Evolutionary conservation across 2,113 vertebrate species (phyloP).

Genomic region (Blennius ocellaris): DNA sequence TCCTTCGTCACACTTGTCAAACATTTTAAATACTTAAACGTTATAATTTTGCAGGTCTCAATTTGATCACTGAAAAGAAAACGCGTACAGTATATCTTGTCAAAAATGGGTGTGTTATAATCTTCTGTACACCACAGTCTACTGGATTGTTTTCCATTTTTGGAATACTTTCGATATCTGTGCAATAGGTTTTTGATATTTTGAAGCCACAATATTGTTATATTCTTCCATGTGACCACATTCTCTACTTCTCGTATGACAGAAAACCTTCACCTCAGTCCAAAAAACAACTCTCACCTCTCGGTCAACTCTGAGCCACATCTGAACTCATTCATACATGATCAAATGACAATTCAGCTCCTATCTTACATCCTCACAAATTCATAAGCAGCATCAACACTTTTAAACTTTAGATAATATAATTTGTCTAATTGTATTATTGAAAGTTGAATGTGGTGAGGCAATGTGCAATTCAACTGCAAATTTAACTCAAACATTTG

Average conservation of each 20-base stretch:
- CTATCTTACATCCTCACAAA: neutral
- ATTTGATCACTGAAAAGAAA: neutral
- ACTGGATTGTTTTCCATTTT: neutral
- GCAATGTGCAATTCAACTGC: neutral
- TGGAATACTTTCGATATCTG: neutral
- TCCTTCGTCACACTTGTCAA: neutral
- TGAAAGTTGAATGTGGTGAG: neutral
- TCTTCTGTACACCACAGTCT: neutral
- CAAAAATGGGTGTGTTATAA: conserved; percentile 7
- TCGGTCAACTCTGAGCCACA: neutral
- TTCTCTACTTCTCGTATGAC: neutral
- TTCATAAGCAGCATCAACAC: no score
- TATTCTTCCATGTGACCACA: neutral
- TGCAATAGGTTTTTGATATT: neutral
- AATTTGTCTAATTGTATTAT: neutral
- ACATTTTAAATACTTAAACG: neutral
- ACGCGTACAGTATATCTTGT: neutral
- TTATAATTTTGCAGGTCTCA: neutral
- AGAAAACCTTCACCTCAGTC: neutral
- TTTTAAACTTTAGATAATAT: no score
- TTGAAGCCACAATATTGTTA: neutral
- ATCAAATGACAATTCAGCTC: neutral
- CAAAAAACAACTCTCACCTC: neutral
- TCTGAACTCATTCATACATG: neutral
- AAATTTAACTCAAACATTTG: no score